These are phyloP conservation scores for Manis javanica DNA, from an alignment of 2,797 vertebrate species.

Conservation along the genomic window DNA sequence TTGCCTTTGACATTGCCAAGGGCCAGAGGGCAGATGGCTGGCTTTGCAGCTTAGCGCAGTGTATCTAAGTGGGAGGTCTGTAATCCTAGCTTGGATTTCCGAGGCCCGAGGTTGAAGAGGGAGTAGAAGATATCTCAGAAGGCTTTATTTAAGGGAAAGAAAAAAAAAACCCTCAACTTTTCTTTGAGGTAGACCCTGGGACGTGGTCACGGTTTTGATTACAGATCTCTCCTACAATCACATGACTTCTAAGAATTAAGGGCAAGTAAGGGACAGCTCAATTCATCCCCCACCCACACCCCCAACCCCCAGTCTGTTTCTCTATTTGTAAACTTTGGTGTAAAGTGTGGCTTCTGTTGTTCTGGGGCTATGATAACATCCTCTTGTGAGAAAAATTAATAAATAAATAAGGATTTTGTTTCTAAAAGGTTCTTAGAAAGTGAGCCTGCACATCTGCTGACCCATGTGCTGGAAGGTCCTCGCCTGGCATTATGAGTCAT, in stretches of 20 bases:
- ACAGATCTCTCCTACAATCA: neutral
- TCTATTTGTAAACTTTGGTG: constrained; percentile 4
- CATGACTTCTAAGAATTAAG: neutral
- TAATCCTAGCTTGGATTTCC: neutral
- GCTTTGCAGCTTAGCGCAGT: neutral
- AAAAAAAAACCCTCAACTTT: neutral
- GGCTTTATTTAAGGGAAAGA: neutral
- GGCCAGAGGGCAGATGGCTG: neutral
- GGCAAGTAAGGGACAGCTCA: neutral
- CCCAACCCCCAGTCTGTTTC: neutral
- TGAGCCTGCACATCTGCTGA: constrained; percentile 19
- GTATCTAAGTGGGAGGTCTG: constrained; percentile 21
- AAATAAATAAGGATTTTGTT: neutral
- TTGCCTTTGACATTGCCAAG: constrained; percentile 16
- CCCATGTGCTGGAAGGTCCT: neutral
- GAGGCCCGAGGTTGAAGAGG: constrained; percentile 14
- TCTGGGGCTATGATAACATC: neutral
- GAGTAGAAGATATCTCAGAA: constrained; percentile 7
- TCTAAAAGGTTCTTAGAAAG: constrained; percentile 54
- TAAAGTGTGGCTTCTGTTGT: constrained; percentile 47
- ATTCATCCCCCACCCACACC: neutral
- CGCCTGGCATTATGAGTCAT: neutral
- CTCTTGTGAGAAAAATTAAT: neutral
- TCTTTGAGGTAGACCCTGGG: neutral
- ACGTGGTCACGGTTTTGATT: neutral